phyloP scores from a whole-genome alignment of 2,797 vertebrate genomes.

The Avahi laniger region DNA sequence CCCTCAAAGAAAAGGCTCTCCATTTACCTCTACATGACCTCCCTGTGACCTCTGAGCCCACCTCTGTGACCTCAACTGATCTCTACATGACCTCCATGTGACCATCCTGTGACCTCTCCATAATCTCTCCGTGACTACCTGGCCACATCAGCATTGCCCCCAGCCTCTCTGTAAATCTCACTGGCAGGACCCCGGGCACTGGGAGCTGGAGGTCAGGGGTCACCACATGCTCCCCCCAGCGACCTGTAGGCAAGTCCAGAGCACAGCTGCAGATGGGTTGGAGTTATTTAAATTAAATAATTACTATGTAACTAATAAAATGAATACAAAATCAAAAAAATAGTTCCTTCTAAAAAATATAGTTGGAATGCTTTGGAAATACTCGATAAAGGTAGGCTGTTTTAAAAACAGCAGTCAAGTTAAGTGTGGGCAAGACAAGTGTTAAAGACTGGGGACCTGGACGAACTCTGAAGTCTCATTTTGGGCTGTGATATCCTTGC shows the following conservation, averaged over 20 bases:
- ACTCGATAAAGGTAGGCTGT: not conserved
- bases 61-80: not conserved
- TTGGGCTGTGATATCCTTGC: not conserved
- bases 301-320: not conserved
- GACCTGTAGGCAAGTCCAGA: not conserved
- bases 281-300: not conserved
- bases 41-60: not conserved
- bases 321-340: not conserved
- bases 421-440: not conserved
- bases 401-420: not conserved
- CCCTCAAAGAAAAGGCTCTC: not conserved
- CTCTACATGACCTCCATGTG: not conserved
- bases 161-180: not conserved
- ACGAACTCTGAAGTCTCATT: not conserved
- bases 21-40: not conserved
- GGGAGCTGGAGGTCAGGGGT: too few species aligned
- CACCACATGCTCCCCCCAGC: fast-evolving
- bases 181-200: fast-evolving
- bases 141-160: not conserved
- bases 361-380: not conserved
- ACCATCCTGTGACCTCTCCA: not conserved
- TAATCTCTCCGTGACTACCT: not conserved
- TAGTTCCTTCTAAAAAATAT: not conserved
- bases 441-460: not conserved
- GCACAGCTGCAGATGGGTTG: not conserved